Percentiles rank a stretch among this genome's conserved stretches.
These are phyloP conservation scores for Phycodurus eques DNA, from an alignment of 2,113 vertebrate species.

Conservation along the genomic window DNA sequence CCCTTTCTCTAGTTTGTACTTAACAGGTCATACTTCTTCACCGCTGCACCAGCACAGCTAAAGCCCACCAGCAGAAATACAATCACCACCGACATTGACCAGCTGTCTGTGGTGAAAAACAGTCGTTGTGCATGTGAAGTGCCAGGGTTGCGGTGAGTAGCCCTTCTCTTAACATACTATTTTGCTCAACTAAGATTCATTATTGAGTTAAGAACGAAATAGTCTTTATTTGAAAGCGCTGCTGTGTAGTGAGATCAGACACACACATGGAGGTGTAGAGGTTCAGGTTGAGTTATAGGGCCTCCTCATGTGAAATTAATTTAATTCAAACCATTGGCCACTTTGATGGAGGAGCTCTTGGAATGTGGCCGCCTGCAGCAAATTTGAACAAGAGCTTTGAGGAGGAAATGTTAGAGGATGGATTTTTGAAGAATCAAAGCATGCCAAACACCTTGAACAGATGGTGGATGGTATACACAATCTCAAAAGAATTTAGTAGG, in stretches of 20 bases:
- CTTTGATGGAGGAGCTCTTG: conserved; percentile 54
- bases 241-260: conserved; percentile 31
- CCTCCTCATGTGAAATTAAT: conserved; percentile 67
- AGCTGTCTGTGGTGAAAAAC: conserved; percentile 62
- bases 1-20: conserved; percentile 62
- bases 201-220: neutral
- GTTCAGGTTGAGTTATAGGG: conserved; percentile 50
- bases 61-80: conserved; percentile 63
- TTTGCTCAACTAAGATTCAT: neutral
- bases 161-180: conserved; percentile 19
- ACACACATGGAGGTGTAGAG: neutral
- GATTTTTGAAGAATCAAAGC: neutral
- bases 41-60: conserved; percentile 45
- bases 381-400: conserved; percentile 24
- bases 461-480: neutral
- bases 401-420: conserved; percentile 6
- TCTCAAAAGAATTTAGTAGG: neutral
- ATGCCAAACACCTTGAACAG: neutral
- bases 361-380: conserved; percentile 27
- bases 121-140: conserved; percentile 47
- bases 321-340: conserved; percentile 60
- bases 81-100: conserved; percentile 65
- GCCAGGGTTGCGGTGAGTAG: conserved; percentile 30
- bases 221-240: conserved; percentile 10
- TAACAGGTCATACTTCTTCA: conserved; percentile 59